Conservation (phyloP, 64 coral and sea anemone species). For the Montipora sp. region DNA sequence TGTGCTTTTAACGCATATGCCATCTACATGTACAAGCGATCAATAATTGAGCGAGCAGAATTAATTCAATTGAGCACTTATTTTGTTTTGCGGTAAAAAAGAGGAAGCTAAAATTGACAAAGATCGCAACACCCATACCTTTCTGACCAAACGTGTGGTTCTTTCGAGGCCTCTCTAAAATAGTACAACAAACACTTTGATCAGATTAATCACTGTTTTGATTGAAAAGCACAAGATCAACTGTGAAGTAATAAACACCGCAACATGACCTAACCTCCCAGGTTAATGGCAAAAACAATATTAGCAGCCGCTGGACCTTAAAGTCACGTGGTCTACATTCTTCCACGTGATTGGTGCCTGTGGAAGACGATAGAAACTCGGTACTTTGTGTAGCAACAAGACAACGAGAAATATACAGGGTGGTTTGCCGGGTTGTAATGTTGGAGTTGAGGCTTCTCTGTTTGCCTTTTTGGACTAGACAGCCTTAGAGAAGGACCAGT, state of each 20-base stretch:
- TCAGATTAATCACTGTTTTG: background rate
- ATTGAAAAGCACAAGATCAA: no score
- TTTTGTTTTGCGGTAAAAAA: background rate
- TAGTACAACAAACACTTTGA: background rate
- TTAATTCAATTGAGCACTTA: background rate
- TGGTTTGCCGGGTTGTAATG: background rate
- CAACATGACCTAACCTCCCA: background rate
- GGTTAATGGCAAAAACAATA: no score
- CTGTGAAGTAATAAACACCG: background rate
- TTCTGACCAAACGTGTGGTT: background rate
- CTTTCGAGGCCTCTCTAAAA: background rate
- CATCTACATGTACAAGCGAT: background rate
- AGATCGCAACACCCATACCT: background rate
- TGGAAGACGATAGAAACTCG: constrained; percentile 19
- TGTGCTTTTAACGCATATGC: background rate
- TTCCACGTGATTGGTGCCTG: background rate
- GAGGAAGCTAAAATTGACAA: background rate
- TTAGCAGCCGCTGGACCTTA: background rate
- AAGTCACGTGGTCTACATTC: background rate
- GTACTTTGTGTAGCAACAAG: constrained; percentile 43
- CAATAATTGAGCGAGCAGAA: background rate
- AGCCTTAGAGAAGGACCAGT: background rate
- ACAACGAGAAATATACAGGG: background rate
- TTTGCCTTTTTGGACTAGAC: background rate
- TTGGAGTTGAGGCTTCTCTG: background rate